phyloP scores from a whole-genome alignment of 2,888 invertebrate species.

The Neoaliturus tenellus region DNA sequence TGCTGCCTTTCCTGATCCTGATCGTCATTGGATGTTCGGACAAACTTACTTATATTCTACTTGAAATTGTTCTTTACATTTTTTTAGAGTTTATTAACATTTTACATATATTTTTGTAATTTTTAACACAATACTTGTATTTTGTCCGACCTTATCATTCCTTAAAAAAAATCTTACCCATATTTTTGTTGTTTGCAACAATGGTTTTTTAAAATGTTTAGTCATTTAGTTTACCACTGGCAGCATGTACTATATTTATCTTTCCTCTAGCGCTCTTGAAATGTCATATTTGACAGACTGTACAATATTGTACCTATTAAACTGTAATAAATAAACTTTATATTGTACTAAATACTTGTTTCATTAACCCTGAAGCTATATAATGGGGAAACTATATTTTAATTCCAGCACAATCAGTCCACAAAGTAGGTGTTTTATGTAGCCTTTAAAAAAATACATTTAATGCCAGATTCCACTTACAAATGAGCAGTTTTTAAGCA shows the following conservation, averaged over 20 bases:
- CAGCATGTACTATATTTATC: constrained; percentile 31
- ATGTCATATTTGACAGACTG: constrained; percentile 31
- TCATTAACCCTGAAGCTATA: background rate
- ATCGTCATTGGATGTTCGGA: constrained; percentile 4
- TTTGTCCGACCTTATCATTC: background rate
- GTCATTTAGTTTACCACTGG: background rate
- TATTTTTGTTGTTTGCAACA: background rate
- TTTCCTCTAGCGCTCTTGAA: background rate
- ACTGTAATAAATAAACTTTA: constrained; percentile 46
- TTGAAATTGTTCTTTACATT: background rate
- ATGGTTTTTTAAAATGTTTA: background rate
- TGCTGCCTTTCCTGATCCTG: constrained; percentile 26
- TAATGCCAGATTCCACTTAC: no score
- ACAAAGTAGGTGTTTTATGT: no score
- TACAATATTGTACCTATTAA: constrained; percentile 49
- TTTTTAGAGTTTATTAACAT: background rate
- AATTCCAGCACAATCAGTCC: no score
- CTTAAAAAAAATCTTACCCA: background rate
- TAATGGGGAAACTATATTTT: no score
- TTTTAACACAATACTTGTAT: background rate
- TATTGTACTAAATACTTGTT: constrained; percentile 8
- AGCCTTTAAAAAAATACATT: no score
- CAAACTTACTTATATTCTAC: background rate
- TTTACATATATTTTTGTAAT: constrained; percentile 17
- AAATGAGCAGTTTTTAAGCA: no score